These are phyloP conservation scores for Carcinoscorpius rotundicauda DNA, from an alignment of 1,140 invertebrate genomes.

Conservation along the genomic window DNA sequence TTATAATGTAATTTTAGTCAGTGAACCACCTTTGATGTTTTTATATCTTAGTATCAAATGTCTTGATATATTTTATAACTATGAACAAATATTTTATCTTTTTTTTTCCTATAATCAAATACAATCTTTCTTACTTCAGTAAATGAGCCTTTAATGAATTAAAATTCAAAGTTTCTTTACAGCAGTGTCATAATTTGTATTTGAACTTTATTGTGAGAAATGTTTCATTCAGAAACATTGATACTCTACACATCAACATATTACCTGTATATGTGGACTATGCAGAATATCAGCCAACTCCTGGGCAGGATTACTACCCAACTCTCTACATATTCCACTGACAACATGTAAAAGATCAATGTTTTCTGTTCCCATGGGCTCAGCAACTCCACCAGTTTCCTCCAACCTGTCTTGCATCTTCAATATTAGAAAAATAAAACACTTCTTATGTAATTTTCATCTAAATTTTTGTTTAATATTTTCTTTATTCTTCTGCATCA, in stretches of 20 bases:
- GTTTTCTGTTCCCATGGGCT: constrained; percentile 35
- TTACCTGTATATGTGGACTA: constrained; percentile 37
- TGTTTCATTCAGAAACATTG: background rate
- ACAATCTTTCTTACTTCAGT: no score
- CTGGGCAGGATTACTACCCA: constrained; percentile 34
- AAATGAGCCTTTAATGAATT: background rate
- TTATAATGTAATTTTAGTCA: no score
- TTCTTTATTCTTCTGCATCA: no score
- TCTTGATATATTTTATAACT: no score
- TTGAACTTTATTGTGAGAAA: no score
- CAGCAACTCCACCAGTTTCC: constrained; percentile 29
- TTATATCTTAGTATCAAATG: no score
- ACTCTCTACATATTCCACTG: constrained; percentile 30
- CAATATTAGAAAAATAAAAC: constrained; percentile 19
- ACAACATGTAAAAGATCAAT: constrained; percentile 29
- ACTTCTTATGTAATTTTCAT: background rate
- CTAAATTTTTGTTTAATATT: no score
- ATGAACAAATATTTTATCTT: no score
- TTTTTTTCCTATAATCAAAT: no score
- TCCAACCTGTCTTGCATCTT: constrained; percentile 42
- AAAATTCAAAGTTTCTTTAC: background rate
- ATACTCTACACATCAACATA: constrained; percentile 15
- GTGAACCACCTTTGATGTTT: no score
- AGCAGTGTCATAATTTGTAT: background rate
- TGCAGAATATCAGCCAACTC: constrained; percentile 38